A percentile compares a stretch with the other conserved stretches of the same genome.
phyloP scores from a whole-genome alignment of 1,140 invertebrate species.

The Eumaeus atala region DNA sequence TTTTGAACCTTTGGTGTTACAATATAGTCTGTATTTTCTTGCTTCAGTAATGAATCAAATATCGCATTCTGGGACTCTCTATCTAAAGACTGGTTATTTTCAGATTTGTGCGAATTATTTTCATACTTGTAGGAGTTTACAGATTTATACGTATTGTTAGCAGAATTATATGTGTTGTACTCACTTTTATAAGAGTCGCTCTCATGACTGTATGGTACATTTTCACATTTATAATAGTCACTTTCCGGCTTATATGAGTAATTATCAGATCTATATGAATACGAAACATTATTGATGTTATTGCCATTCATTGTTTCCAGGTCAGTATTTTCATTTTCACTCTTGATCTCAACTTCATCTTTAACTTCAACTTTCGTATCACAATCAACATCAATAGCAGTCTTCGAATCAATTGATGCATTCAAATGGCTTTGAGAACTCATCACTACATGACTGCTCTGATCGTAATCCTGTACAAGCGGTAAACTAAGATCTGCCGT shows the following conservation, averaged over 20 bases:
- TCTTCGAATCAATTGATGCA: background rate
- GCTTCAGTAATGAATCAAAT: conserved; percentile 20
- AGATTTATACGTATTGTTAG: background rate
- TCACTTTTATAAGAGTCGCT: background rate
- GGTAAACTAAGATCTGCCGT: conserved; percentile 59
- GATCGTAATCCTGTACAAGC: conserved; percentile 44
- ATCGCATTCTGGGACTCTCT: conserved; percentile 14
- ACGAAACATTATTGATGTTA: conserved; percentile 38
- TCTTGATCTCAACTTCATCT: conserved; percentile 39
- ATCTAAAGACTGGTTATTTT: background rate
- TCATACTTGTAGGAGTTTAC: background rate
- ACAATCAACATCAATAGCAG: conserved; percentile 1
- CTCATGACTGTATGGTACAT: background rate
- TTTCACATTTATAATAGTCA: conserved; percentile 20
- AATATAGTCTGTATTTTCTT: conserved; percentile 17
- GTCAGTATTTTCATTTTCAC: conserved; percentile 34
- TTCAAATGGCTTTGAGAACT: conserved; percentile 7
- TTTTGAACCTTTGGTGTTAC: conserved; percentile 33
- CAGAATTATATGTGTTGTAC: background rate
- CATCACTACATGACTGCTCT: conserved; percentile 30
- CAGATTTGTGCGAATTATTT: background rate
- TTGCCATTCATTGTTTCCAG: conserved; percentile 23
- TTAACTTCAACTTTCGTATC: conserved; percentile 35
- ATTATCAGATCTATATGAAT: conserved; percentile 36
- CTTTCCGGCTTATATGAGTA: conserved; percentile 21